Base-by-base conservation (phyloP, 2,797 vertebrate genomes). In the Todus mexicanus region DNA sequence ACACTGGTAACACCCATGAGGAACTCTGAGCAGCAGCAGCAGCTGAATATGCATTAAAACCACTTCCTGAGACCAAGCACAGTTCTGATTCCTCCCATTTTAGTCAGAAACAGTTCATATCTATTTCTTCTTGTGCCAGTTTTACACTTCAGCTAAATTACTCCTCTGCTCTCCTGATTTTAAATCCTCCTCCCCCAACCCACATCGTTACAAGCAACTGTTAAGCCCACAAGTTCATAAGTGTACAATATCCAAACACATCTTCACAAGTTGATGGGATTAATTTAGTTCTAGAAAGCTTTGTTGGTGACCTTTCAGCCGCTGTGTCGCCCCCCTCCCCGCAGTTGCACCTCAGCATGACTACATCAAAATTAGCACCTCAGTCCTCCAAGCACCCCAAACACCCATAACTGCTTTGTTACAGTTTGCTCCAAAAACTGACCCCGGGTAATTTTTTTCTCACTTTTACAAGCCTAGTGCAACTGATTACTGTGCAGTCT, bases 31-130 rank as follows among this genome's bases (percentile, higher is more conserved):
- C 63, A 88, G 82, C 79, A 72, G 63, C 79, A 19, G 82, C 79
- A 72, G 63, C 79, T 17, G 63, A 91, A 68, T 42, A 20, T 5
- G 53, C 45, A 54, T 65, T 72, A 63, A 95, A 96, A 92, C 92
- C 95, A 92, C 91, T 91, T 96, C 87, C 95, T 89, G 75, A 92
- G 65, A 50, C 21, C 11, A 63, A 92, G 53, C 11, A 71, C 45
- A 29, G 57, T 40, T 77, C 72, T 89, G 59, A 84, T 86, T 85
- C 87, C 93, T 91, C 79, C 43, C 65, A 8, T 72, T 85, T 93
- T 69, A 93, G 82, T 74, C 70, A 40, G 14, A 87, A 73, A 45
- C 29, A 53, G 26, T 37, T 87, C 19, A 35, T 27, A 68, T 26
- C 33, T 81, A 12, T n/a, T 91, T 78, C 29, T 77, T 74, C 60